Percentiles rank a stretch among this genome's conserved stretches.
Conservation (phyloP, 2,797 vertebrate genomes). For the Siniperca scherzeri region DNA sequence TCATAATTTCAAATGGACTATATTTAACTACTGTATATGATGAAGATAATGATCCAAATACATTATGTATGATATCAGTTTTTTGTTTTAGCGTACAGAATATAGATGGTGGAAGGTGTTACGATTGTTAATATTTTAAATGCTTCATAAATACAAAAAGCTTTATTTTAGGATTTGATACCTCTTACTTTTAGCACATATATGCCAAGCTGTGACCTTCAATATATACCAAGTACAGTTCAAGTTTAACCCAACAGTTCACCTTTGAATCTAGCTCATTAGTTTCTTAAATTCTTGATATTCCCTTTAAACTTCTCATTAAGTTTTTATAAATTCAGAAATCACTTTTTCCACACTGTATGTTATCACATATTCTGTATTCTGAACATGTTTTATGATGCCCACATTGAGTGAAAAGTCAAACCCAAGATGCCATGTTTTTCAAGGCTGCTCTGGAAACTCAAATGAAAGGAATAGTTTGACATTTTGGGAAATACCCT, state of each 20-base stretch:
- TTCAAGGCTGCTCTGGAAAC: not conserved
- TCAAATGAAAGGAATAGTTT: not conserved
- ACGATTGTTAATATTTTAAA: conserved; percentile 24
- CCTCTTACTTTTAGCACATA: conserved; percentile 39
- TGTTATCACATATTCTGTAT: conserved; percentile 8
- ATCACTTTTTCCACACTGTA: not conserved
- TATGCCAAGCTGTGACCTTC: conserved; percentile 38
- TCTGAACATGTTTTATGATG: not conserved
- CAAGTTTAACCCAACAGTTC: not conserved
- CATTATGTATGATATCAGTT: conserved; percentile 44
- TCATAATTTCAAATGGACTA: conserved; percentile 68
- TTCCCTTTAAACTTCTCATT: not conserved
- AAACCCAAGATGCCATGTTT: not conserved
- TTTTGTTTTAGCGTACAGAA: conserved; percentile 44
- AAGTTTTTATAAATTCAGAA: not conserved
- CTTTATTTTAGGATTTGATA: conserved; percentile 26
- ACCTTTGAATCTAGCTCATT: not conserved
- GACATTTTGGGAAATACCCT: not conserved
- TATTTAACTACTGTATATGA: conserved; percentile 73
- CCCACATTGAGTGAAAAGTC: not conserved
- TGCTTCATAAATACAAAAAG: conserved; percentile 34
- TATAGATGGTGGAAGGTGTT: conserved; percentile 15
- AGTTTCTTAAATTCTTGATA: not conserved
- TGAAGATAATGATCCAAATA: conserved; percentile 42
- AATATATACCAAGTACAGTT: conserved; percentile 20